phyloP scores from a whole-genome alignment of 37 sponge, comb jelly and placozoan species.

The Haliclona indistincta region DNA sequence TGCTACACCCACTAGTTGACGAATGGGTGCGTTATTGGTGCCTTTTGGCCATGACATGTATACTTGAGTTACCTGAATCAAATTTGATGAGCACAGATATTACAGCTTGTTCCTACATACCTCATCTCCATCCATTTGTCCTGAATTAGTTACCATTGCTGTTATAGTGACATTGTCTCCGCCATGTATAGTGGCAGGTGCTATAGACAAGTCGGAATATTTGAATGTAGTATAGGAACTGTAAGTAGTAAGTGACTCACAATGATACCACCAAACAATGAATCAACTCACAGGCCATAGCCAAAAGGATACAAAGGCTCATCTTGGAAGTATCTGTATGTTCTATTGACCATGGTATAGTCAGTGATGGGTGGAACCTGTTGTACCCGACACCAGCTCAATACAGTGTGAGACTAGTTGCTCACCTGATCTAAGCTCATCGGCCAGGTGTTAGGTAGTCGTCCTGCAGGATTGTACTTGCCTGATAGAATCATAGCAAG shows the following conservation, averaged over 20 bases:
- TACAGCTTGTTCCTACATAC: constrained; percentile 13
- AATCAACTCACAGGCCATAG: constrained; percentile 59
- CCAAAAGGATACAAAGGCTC: constrained; percentile 60
- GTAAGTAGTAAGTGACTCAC: background rate
- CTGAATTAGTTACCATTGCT: constrained; percentile 49
- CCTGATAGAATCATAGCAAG: constrained; percentile 38
- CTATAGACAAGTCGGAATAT: constrained; percentile 24
- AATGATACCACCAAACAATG: background rate
- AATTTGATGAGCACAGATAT: background rate
- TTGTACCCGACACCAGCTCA: background rate
- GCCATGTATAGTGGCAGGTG: constrained; percentile 14
- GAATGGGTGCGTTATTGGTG: constrained; percentile 12
- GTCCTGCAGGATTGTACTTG: constrained; percentile 34
- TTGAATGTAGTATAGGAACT: constrained; percentile 54
- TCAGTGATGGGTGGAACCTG: constrained; percentile 55
- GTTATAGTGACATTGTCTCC: constrained; percentile 31
- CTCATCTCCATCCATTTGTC: constrained; percentile 38
- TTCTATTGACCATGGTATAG: constrained; percentile 63
- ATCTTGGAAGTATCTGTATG: constrained; percentile 55
- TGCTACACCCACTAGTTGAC: constrained; percentile 45
- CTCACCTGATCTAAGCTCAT: constrained; percentile 41
- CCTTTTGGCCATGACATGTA: constrained; percentile 37
- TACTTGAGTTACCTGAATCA: constrained; percentile 44
- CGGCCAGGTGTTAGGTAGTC: constrained; percentile 72
- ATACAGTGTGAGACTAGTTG: no score